Base-by-base conservation (phyloP, 2,113 vertebrate genomes). In the Prionailurus bengalensis region DNA sequence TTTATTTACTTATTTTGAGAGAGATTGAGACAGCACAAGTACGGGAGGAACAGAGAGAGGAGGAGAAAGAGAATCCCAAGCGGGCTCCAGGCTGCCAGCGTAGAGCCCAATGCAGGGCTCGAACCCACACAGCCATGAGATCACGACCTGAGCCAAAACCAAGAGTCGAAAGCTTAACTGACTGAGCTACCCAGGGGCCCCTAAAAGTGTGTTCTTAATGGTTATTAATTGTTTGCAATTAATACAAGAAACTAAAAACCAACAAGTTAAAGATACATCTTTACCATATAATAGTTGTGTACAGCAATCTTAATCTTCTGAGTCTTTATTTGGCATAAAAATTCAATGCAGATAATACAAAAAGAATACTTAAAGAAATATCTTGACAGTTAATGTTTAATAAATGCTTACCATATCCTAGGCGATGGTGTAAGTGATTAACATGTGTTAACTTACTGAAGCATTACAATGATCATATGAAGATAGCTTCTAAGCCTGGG, bases 241-340 rank as follows among this genome's bases (percentile, higher is more conserved):
- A 94, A 70, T 58, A 33, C 53, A 89, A 84, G 45, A 55, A 87
- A 87, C 21, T 65, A 89, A 93, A 96, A 93, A 17, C 48, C 42
- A 86, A 53, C 29, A 65, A 45, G 51, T 74, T 93, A 39, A 93
- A 71, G 10, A 31, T 89, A 84, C 31, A 81, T 27, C 31, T 81
- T 86, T 4, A 36, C 51, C 48, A 76, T 33, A 29, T 80, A 48
- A 80, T 19, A 45, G 21, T n/a, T 95, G 63, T 25, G 71, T 96
- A 87, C 9, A 74, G 33, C 25, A 58, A 51, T 80, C 39, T n/a
- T 71, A 31, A 89, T 55, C 85, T 85, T 68, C 48, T 45, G 25
- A 92, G 48, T 65, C 58, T 66, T 89, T 85, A 83, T 19, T 80
- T 90, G 7, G 27, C 66, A 31, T 81, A 63, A 65, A 74, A 55